These are phyloP conservation scores for Clunio marinus DNA, from an alignment of 2,888 invertebrate species.

Conservation along the genomic window DNA sequence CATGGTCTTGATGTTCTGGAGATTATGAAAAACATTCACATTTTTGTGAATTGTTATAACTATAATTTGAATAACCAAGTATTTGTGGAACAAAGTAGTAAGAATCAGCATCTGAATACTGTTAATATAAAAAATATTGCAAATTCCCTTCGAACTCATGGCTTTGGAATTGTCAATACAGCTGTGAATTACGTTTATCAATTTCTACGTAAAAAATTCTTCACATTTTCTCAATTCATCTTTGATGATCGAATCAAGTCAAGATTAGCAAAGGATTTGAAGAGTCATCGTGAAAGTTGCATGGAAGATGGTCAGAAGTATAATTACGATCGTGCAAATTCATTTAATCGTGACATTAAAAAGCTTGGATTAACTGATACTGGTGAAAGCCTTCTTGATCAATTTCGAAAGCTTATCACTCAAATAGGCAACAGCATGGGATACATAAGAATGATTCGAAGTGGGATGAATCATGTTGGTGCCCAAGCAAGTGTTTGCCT, in stretches of 20 bases:
- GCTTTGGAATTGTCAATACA: constrained; percentile 93
- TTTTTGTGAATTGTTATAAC: constrained; percentile 87
- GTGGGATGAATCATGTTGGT: constrained; percentile 89
- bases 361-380: constrained; percentile 78
- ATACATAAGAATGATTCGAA: constrained; percentile 88
- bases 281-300: constrained; percentile 74
- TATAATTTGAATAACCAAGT: constrained; percentile 97
- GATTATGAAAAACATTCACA: constrained; percentile 93
- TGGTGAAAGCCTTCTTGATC: constrained; percentile 84
- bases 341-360: constrained; percentile 86
- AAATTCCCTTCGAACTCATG: constrained; percentile 95
- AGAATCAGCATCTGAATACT: constrained; percentile 90
- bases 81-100: constrained; percentile 86
- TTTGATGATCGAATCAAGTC: constrained; percentile 98
- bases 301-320: constrained; percentile 62
- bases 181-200: constrained; percentile 92
- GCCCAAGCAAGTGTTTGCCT: constrained; percentile 87
- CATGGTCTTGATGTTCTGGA: constrained; percentile 95
- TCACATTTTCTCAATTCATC: constrained; percentile 92
- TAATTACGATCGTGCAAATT: constrained; percentile 86
- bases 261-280: constrained; percentile 80
- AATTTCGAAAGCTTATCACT: constrained; percentile 78
- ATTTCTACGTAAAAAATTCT: constrained; percentile 88
- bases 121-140: constrained; percentile 93
- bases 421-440: constrained; percentile 75